A percentile compares a stretch with the other conserved stretches of the same genome.
These are phyloP conservation scores for Suncus etruscus DNA, from an alignment of 2,113 vertebrate species.

Conservation along the genomic window DNA sequence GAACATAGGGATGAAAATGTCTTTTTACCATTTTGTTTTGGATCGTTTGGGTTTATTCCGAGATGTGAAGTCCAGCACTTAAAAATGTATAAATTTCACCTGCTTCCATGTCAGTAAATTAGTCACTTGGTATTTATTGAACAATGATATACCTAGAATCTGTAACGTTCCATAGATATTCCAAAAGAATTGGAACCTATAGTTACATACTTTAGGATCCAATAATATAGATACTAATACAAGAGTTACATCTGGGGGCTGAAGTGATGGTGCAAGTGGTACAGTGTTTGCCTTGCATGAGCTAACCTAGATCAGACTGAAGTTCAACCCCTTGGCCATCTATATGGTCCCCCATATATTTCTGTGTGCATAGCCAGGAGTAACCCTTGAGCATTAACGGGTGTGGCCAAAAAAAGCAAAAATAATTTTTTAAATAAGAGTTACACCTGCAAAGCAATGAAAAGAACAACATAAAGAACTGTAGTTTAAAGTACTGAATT, in stretches of 20 bases:
- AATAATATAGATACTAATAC: background rate
- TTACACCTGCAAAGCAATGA: constrained; percentile 40
- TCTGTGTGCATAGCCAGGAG: too few relatives aligned
- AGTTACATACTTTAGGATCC: background rate
- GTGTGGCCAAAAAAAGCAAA: too few relatives aligned
- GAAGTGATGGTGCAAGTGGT: too few relatives aligned
- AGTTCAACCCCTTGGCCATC: too few relatives aligned
- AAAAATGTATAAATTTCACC: constrained; percentile 5
- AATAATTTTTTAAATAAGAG: background rate
- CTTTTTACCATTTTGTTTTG: too few relatives aligned
- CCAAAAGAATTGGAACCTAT: background rate
- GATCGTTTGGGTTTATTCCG: too few relatives aligned
- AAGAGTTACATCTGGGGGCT: constrained; percentile 41
- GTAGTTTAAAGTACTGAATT: constrained; percentile 24
- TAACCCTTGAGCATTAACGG: too few relatives aligned
- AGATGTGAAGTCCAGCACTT: too few relatives aligned
- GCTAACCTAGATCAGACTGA: too few relatives aligned
- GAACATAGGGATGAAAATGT: too few relatives aligned
- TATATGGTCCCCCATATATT: too few relatives aligned
- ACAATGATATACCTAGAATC: background rate
- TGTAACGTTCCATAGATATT: background rate
- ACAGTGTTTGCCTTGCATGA: too few relatives aligned
- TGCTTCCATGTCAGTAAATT: background rate
- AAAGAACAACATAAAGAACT: constrained; percentile 46
- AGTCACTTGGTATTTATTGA: constrained; percentile 13